Evolutionary conservation across 2,113 vertebrate genomes (phyloP).

Genomic region (Sander lucioperca): DNA sequence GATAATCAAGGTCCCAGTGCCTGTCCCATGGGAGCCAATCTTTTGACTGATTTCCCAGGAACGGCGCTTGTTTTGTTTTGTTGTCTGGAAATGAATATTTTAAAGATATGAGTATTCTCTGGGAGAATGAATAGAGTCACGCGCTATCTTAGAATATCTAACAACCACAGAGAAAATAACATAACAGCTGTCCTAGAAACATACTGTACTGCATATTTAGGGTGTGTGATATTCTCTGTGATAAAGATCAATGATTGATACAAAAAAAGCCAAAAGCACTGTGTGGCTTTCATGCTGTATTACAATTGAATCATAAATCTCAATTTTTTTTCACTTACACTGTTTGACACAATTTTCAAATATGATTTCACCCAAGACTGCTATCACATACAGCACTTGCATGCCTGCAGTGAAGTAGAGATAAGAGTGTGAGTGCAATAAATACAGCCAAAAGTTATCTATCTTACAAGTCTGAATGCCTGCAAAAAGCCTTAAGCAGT

Average conservation of each 20-base stretch:
- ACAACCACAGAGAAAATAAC: slow-evolving; percentile 41
- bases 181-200: slow-evolving; percentile 14
- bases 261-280: not conserved
- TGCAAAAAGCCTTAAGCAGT: not conserved
- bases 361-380: slow-evolving; percentile 5
- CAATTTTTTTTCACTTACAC: not conserved
- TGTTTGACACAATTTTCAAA: slow-evolving; percentile 17
- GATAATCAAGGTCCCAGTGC: slow-evolving; percentile 12
- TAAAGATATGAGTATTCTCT: slow-evolving; percentile 6
- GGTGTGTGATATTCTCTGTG: slow-evolving; percentile 1
- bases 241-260: slow-evolving; percentile 30
- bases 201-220: slow-evolving; percentile 16
- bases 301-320: slow-evolving; percentile 28
- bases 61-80: slow-evolving; percentile 36
- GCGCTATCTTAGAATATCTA: slow-evolving; percentile 34
- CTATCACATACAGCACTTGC: not conserved
- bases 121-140: slow-evolving; percentile 36
- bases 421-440: slow-evolving; percentile 19
- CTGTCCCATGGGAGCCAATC: not conserved
- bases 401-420: slow-evolving; percentile 9
- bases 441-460: slow-evolving; percentile 21
- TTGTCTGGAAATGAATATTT: slow-evolving; percentile 54
- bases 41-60: slow-evolving; percentile 47
- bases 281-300: not conserved
- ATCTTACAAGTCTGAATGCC: not conserved